phyloP scores from a whole-genome alignment of 2,113 vertebrate genomes.

The Gasterosteus nipponicus region DNA sequence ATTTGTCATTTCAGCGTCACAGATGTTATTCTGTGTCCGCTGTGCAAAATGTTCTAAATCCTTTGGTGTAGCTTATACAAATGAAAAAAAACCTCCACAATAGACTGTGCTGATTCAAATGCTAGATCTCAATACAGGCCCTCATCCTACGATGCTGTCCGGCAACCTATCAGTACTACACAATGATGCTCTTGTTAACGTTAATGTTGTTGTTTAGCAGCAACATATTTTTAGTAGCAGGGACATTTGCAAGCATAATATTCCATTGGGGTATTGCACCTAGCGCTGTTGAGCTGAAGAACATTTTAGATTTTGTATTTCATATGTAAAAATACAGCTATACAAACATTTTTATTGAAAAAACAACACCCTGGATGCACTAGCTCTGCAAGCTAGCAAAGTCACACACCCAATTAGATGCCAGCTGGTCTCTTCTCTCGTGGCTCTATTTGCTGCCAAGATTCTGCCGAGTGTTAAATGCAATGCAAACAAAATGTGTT shows the following conservation, averaged over 20 bases:
- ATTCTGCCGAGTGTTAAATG: background rate
- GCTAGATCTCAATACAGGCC: background rate
- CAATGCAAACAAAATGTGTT: constrained; percentile 15
- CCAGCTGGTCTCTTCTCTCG: constrained; percentile 17
- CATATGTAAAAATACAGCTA: background rate
- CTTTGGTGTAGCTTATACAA: too few species aligned
- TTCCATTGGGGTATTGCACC: background rate
- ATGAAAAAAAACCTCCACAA: background rate
- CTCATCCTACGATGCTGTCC: background rate
- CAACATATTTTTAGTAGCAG: background rate
- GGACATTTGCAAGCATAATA: background rate
- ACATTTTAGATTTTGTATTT: background rate
- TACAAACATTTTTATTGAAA: background rate
- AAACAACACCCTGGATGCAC: background rate
- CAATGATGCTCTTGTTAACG: background rate
- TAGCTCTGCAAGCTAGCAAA: background rate
- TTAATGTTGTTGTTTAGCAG: background rate
- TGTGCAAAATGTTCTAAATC: too few species aligned
- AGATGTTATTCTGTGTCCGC: too few species aligned
- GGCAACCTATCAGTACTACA: background rate
- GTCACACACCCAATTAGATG: background rate
- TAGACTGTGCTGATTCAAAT: background rate
- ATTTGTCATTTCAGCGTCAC: too few species aligned
- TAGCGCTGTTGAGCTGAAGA: background rate
- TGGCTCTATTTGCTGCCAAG: constrained; percentile 11